Evolutionary conservation across 2,888 invertebrate genomes (phyloP), one percentile per base, ranked within the genome.

Genomic region (Acronicta psi): DNA sequence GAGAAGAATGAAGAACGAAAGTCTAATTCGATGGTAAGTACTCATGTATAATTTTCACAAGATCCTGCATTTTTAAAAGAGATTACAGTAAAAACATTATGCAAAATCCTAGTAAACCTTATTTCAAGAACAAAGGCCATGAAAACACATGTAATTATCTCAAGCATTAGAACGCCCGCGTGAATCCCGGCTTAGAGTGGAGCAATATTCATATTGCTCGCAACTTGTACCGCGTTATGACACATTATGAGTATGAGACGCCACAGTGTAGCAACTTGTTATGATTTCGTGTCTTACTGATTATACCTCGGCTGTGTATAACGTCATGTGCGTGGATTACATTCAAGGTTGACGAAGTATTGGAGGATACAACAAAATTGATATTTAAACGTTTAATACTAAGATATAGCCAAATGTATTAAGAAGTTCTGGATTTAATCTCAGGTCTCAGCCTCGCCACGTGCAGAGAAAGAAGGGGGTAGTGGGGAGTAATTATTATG

Each of bases 291-390:
- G 47, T 11, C 50, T 38, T 47, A 38, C 51, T 64, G 46, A 59
- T 70, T 65, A 51, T 47, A 54, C 54, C 46, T 68, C 47, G 31
- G 9, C 42, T 25, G 20, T 38, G 69, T 55, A 37, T 43, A 61
- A 65, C 34, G 43, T 64, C 47, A 58, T 65, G 13, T 43, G 37
- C 14, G 36, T 0, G n/a, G 51, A 31, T 41, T 36, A 29, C 17
- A 16, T 23, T 36, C 17, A 23, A 59, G 63, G 40, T n/a, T n/a
- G n/a, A 34, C 3, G n/a, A n/a, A 34, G 5, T 7, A 34, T 5
- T 34, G 29, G 29, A 34, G n/a, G 34, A 1, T 7, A 34, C 34
- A 34, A n/a, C 34, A 34, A 7, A 3, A 31, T 13, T 13, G 31
- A 31, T 13, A 31, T 13, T 13, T 2, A 29, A 2, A 29, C 2